phyloP scores from a whole-genome alignment of 2,113 vertebrate species.

The mouse (Mus musculus) region DNA sequence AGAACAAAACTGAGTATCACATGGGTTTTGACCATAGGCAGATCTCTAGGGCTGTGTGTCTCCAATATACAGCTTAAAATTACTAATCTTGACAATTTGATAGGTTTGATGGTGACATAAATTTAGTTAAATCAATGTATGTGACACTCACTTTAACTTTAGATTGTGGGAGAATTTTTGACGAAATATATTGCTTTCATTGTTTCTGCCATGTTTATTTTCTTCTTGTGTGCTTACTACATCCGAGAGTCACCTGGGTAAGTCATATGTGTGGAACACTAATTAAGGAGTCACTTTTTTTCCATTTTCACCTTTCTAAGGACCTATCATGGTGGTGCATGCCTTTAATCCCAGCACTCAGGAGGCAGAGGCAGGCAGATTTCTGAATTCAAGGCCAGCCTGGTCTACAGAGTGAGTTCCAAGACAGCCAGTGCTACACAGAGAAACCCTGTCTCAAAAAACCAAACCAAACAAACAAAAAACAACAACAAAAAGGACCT shows the following conservation, averaged over 20 bases:
- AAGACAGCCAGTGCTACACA: no score
- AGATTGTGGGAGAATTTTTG: background rate
- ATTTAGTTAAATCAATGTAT: background rate
- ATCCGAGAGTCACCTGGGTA: background rate
- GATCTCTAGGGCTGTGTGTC: background rate
- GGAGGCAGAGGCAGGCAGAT: no score
- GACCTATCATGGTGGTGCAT: no score
- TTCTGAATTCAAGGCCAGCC: no score
- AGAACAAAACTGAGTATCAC: background rate
- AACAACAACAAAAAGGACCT: background rate
- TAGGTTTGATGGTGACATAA: background rate
- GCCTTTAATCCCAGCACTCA: no score
- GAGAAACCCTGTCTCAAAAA: no score
- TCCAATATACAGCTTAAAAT: background rate
- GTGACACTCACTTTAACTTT: background rate
- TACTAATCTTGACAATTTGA: background rate
- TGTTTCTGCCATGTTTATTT: background rate
- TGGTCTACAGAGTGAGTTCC: no score
- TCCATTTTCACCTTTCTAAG: background rate
- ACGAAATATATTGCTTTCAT: background rate
- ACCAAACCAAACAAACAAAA: no score
- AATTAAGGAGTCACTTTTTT: background rate
- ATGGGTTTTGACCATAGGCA: background rate
- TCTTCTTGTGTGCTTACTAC: background rate
- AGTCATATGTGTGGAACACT: rapidly evolving